Evolutionary conservation across 2,888 invertebrate species (phyloP).

Genomic region (Scaptomyza flava): DNA sequence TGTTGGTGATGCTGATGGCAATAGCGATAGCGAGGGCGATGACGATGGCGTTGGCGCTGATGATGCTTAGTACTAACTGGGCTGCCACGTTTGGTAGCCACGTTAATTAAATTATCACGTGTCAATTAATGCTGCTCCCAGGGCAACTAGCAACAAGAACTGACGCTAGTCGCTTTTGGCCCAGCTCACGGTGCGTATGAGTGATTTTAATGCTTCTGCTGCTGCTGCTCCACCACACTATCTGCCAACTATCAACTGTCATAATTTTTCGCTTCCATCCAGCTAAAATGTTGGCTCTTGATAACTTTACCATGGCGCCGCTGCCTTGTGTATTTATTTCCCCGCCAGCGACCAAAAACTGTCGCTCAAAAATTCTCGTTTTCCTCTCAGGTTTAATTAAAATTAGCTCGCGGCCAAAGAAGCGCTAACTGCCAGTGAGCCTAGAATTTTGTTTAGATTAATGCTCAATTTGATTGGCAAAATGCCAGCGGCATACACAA

Average conservation of each 20-base stretch:
- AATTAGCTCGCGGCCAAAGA: constrained; percentile 32
- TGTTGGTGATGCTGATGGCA: constrained; percentile 29
- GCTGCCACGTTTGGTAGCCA: constrained; percentile 67
- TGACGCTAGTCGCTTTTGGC: constrained; percentile 27
- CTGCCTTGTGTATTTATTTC: constrained; percentile 40
- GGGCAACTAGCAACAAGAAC: constrained; percentile 46
- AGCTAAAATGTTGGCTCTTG: constrained; percentile 41
- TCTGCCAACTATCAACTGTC: constrained; percentile 56
- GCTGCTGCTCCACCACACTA: constrained; percentile 20
- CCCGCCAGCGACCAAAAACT: constrained; percentile 47
- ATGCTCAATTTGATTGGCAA: constrained; percentile 74
- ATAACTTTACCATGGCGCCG: constrained; percentile 31
- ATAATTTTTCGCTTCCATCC: constrained; percentile 48
- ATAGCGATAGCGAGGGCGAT: constrained; percentile 49
- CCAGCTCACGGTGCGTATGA: constrained; percentile 55
- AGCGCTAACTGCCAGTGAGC: constrained; percentile 29
- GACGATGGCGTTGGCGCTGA: constrained; percentile 33
- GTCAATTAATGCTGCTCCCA: constrained; percentile 70
- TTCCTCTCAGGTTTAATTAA: constrained; percentile 71
- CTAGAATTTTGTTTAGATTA: constrained; percentile 67
- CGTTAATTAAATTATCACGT: constrained; percentile 78
- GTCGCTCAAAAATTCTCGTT: constrained; percentile 64
- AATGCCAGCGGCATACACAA: constrained; percentile 59
- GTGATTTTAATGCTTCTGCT: constrained; percentile 54
- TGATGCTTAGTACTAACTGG: constrained; percentile 53